Percentiles rank a stretch among this genome's conserved stretches.
Evolutionary conservation across 2,888 invertebrate genomes (phyloP).

Genomic region (Baccha elongata): DNA sequence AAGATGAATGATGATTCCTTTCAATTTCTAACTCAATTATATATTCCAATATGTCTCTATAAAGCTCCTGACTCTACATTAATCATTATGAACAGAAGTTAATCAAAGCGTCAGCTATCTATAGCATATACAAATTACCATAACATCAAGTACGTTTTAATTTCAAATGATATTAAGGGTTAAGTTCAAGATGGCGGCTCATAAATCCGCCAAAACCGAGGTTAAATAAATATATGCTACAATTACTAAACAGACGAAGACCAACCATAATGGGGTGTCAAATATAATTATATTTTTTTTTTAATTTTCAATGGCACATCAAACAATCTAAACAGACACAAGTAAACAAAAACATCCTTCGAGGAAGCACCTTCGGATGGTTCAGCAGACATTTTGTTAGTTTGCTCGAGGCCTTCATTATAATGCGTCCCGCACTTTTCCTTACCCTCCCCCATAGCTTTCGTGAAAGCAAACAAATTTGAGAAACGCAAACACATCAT

Average conservation of each 20-base stretch:
- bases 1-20: not conserved
- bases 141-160: not conserved
- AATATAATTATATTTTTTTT: constrained; percentile 52
- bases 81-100: constrained; percentile 6
- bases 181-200: not conserved
- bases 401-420: constrained; percentile 11
- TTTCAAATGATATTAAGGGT: not conserved
- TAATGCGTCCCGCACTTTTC: constrained; percentile 17
- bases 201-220: not conserved
- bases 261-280: not conserved
- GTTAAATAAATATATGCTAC: not conserved
- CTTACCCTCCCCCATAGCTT: not conserved
- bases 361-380: constrained; percentile 14
- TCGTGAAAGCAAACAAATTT: constrained; percentile 3
- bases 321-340: constrained; percentile 38
- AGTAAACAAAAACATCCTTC: constrained; percentile 48
- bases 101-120: not conserved
- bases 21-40: not conserved
- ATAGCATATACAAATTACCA: not conserved
- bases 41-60: not conserved
- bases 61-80: not conserved
- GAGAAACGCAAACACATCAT: not conserved
- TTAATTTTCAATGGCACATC: constrained; percentile 38
- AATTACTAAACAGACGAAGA: not conserved
- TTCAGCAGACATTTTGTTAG: constrained; percentile 13